A percentile compares a stretch with the other conserved stretches of the same genome.
These are phyloP conservation scores for Corticium candelabrum DNA, from an alignment of 37 sponge, comb jelly and placozoan species.

Conservation along the genomic window DNA sequence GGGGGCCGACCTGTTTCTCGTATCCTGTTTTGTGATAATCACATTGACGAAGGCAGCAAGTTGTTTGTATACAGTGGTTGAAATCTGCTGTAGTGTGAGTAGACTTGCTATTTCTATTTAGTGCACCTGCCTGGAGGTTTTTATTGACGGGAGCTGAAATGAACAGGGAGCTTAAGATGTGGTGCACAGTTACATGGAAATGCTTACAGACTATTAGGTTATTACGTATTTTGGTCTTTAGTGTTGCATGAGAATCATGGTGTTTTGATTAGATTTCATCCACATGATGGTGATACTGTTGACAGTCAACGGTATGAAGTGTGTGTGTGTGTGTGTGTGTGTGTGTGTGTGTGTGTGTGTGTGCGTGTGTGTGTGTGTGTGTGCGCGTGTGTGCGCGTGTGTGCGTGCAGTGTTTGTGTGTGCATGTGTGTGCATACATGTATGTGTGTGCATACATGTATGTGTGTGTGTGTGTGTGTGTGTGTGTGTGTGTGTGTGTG, in stretches of 20 bases:
- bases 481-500: neutral
- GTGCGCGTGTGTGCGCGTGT: neutral
- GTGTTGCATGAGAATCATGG: neutral
- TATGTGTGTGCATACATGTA: neutral
- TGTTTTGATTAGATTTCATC: neutral
- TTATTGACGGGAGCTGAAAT: slow-evolving; percentile 56
- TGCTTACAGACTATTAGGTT: slow-evolving; percentile 75
- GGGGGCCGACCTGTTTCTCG: slow-evolving; percentile 55
- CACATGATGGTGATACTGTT: neutral
- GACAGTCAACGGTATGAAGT: too few relatives aligned
- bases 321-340: slow-evolving; percentile 13
- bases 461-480: slow-evolving; percentile 2
- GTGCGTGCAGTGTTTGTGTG: too few relatives aligned
- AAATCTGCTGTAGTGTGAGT: neutral
- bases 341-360: slow-evolving; percentile 15
- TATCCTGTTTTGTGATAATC: slow-evolving; percentile 77
- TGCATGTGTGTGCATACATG: neutral
- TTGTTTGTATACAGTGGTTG: slow-evolving; percentile 11
- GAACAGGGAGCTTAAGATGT: slow-evolving; percentile 69
- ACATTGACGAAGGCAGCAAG: slow-evolving; percentile 35
- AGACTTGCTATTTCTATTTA: neutral
- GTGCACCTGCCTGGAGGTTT: slow-evolving; percentile 74
- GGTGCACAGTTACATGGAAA: slow-evolving; percentile 81
- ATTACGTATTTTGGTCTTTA: neutral
- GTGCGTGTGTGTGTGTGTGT: slow-evolving; percentile 3